Base-by-base conservation (phyloP, 2,113 vertebrate species). In the Ictalurus punctatus region DNA sequence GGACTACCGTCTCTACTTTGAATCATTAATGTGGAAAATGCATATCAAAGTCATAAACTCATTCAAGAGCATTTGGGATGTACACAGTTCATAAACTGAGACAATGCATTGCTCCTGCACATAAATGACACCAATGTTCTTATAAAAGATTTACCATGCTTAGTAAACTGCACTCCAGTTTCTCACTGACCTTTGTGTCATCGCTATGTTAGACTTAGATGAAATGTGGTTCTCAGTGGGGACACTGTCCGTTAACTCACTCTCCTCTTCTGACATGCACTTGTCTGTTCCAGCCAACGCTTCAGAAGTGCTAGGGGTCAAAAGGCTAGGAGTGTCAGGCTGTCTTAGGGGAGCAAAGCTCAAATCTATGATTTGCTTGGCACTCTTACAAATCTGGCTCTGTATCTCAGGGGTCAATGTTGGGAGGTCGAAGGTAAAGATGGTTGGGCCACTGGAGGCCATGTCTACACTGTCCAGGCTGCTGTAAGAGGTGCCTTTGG, bases 401-500 rank as follows among this genome's bases (percentile, higher is more conserved):
- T 98, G 97, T 90, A 97, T 96, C 93, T 97, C 96, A 0, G 97
- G 96, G 5, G 96, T 98, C 56, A 97, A 94, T 0, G 95, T 95
- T 34, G 97, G 97, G 85, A 99, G 94, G 92, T 99, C 97, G 78
- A 99, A 99, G 90, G 97, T 98, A 92, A 98, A 98, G 90, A 98
- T 94, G 0, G 90, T 95, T 3, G 95, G 96, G 78, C 94, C 95
- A 2, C 97, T 97, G 23, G 97, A 97, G 85, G 96, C 96, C 76
- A 98, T 96, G 88, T 99, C 98, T 59, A 97, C 96, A 3, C 97
- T 98, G 93, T 98, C 97, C n/a, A 99, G 95, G 93, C 98, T 99
- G 94, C 97, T 97, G 92, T 97, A 99, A 58, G 98, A 99, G 0
- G 98, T 99, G 80, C 98, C 98, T 92, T 99, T 99, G 92, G 98